Evolutionary conservation across 37 sponge, comb jelly and placozoan genomes (phyloP).

Genomic region (Amphimedon queenslandica): DNA sequence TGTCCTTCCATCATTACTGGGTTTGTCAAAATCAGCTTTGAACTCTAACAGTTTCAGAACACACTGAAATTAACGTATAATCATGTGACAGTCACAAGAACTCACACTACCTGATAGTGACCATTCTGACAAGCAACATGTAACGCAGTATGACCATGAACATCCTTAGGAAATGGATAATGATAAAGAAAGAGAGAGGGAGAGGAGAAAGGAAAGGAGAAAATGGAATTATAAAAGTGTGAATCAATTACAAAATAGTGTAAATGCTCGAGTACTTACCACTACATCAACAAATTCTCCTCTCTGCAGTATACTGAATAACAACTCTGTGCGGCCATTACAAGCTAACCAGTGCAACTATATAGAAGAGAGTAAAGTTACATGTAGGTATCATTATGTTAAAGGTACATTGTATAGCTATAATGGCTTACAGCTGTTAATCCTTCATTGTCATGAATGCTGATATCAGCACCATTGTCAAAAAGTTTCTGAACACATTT

Average conservation of each 20-base stretch:
- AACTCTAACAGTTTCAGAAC: conserved; percentile 60
- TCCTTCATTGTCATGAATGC: conserved; percentile 74
- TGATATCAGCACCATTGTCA: conserved; percentile 85
- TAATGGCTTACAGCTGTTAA: conserved; percentile 74
- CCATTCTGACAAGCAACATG: conserved; percentile 92
- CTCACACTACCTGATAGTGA: conserved; percentile 60
- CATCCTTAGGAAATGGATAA: conserved; percentile 77
- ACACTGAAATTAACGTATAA: conserved; percentile 29
- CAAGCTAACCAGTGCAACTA: conserved; percentile 95
- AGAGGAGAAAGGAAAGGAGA: too few species aligned
- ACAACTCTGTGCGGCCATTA: conserved; percentile 82
- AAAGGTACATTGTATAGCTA: neutral
- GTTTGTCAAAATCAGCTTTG: conserved; percentile 66
- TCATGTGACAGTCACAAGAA: neutral
- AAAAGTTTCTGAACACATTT: conserved; percentile 84
- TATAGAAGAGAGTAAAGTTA: conserved; percentile 2
- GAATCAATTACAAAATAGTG: neutral
- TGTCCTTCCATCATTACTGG: conserved; percentile 61
- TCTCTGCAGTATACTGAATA: conserved; percentile 59
- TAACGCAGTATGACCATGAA: conserved; percentile 80
- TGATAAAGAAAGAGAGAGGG: neutral
- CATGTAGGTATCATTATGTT: neutral
- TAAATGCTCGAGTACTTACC: conserved; percentile 38
- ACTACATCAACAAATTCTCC: conserved; percentile 77
- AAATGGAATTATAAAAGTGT: neutral